Evolutionary conservation across 1,140 invertebrate genomes (phyloP).

Genomic region (Bombus superbus): DNA sequence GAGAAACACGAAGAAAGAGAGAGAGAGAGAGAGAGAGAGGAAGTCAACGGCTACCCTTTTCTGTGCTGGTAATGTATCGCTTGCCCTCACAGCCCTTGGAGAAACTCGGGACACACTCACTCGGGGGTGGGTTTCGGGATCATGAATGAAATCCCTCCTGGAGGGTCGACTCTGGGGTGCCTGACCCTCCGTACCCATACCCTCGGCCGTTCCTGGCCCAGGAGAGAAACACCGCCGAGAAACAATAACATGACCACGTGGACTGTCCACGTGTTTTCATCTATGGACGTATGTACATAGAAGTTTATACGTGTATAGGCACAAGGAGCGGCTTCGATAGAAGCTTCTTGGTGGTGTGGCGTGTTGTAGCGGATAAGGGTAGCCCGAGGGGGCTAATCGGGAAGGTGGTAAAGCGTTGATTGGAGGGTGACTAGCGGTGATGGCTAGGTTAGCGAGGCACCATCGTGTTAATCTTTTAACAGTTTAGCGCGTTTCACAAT

Average conservation of each 20-base stretch:
- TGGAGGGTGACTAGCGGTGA: neutral
- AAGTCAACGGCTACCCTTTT: constrained; percentile 74
- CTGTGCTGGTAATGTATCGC: constrained; percentile 75
- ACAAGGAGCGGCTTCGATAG: neutral
- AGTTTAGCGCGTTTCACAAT: neutral
- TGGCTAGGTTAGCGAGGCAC: neutral
- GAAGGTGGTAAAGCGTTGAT: constrained; percentile 1
- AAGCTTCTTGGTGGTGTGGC: neutral
- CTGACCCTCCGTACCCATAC: constrained; percentile 77
- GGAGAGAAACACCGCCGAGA: constrained; percentile 68
- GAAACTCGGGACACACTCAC: constrained; percentile 56
- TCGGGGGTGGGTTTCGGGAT: constrained; percentile 71
- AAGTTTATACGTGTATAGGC: neutral
- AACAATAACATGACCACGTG: constrained; percentile 81
- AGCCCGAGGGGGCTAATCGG: neutral
- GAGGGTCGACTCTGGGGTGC: constrained; percentile 76
- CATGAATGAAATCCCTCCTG: constrained; percentile 82
- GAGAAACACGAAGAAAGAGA: neutral
- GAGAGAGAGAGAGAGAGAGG: neutral
- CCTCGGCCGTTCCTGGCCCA: constrained; percentile 64
- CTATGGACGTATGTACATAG: no score
- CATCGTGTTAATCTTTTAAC: neutral
- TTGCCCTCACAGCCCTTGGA: constrained; percentile 70
- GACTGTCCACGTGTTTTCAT: constrained; percentile 48
- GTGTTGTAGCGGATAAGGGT: neutral